Evolutionary conservation across 2,113 vertebrate genomes (phyloP).

Genomic region (Lepisosteus osseus): DNA sequence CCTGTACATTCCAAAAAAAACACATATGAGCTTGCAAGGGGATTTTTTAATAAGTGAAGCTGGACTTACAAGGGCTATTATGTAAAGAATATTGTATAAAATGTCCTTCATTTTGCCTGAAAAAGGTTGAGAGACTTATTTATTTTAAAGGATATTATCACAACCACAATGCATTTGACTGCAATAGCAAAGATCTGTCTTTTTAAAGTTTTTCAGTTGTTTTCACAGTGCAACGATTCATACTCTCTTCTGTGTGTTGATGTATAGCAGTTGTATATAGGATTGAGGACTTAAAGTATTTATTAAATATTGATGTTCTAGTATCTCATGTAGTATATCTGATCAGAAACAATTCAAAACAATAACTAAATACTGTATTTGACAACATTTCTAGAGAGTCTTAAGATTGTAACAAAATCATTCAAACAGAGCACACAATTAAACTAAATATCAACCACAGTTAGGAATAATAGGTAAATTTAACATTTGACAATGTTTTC

Average conservation of each 20-base stretch:
- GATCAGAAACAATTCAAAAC: conserved; percentile 41
- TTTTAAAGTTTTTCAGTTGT: conserved; percentile 55
- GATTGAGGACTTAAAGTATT: conserved; percentile 83
- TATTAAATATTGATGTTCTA: conserved; percentile 77
- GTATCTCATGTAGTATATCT: conserved; percentile 65
- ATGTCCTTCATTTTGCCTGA: conserved; percentile 26
- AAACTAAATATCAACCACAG: conserved; percentile 35
- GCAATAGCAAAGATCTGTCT: conserved; percentile 63
- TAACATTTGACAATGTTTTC: conserved; percentile 28
- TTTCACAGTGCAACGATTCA: conserved; percentile 50
- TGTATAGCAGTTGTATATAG: conserved; percentile 89
- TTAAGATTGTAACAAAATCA: conserved; percentile 33
- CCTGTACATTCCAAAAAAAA: conserved; percentile 6
- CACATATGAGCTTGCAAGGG: background rate
- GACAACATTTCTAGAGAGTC: conserved; percentile 36
- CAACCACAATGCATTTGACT: conserved; percentile 78
- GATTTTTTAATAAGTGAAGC: conserved; percentile 27
- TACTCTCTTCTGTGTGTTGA: conserved; percentile 62
- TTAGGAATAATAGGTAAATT: conserved; percentile 30
- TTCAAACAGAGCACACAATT: conserved; percentile 36
- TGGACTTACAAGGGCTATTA: conserved; percentile 36
- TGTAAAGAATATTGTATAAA: conserved; percentile 25
- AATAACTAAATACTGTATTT: conserved; percentile 31
- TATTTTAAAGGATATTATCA: conserved; percentile 61
- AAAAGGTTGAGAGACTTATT: conserved; percentile 53